Evolutionary conservation across 2,888 invertebrate genomes (phyloP).

Genomic region (Phymatocera aterrima): DNA sequence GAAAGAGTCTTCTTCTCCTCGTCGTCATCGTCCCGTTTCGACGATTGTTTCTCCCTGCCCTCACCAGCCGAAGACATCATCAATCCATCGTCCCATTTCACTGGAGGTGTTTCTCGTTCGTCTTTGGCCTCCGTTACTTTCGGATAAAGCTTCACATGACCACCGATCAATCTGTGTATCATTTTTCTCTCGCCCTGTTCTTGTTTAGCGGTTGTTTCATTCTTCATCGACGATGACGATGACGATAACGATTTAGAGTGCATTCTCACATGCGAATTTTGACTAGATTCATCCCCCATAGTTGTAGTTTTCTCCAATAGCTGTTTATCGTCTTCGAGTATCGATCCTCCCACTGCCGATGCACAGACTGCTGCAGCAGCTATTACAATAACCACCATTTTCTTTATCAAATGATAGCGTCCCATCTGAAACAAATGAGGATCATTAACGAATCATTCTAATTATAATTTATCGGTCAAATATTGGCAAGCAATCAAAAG

Average conservation of each 20-base stretch:
- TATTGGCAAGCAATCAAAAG: too few relatives aligned
- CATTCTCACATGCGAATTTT: background rate
- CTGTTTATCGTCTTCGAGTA: slow-evolving; percentile 3
- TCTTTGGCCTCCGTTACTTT: slow-evolving; percentile 38
- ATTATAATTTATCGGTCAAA: too few relatives aligned
- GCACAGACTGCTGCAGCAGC: slow-evolving; percentile 46
- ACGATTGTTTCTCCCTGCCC: slow-evolving; percentile 77
- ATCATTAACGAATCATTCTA: slow-evolving; percentile 20
- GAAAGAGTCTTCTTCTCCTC: slow-evolving; percentile 89
- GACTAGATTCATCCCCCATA: slow-evolving; percentile 18
- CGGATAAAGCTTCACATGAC: slow-evolving; percentile 77
- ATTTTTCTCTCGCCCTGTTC: slow-evolving; percentile 78
- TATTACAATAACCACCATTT: slow-evolving; percentile 54
- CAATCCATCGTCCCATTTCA: slow-evolving; percentile 76
- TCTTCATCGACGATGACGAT: slow-evolving; percentile 50
- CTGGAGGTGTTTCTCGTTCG: slow-evolving; percentile 32
- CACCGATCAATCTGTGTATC: slow-evolving; percentile 82
- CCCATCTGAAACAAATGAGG: slow-evolving; percentile 61
- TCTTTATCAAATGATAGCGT: slow-evolving; percentile 51
- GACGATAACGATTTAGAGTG: background rate
- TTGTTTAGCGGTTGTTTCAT: slow-evolving; percentile 68
- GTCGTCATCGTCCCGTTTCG: slow-evolving; percentile 71
- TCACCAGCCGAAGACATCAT: slow-evolving; percentile 83
- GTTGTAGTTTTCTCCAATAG: background rate
- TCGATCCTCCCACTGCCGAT: background rate